Evolutionary conservation across 2,888 invertebrate genomes (phyloP).

Genomic region (Lithosia quadra): DNA sequence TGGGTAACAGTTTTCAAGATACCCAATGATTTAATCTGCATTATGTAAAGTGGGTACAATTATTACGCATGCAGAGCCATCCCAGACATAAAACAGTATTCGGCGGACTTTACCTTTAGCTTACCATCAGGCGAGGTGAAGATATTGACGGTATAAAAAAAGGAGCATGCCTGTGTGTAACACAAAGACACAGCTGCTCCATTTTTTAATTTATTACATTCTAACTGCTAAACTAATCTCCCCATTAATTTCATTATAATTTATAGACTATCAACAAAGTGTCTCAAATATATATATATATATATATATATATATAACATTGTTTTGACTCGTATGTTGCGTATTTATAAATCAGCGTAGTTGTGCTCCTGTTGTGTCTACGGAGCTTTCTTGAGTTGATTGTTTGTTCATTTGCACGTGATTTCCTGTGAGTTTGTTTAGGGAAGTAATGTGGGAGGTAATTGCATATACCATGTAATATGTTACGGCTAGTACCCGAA

Average conservation of each 20-base stretch:
- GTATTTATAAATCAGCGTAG: constrained; percentile 39
- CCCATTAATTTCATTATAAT: not conserved
- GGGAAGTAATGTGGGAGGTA: constrained; percentile 26
- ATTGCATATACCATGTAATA: too few species aligned
- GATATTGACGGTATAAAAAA: too few species aligned
- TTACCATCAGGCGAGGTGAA: too few species aligned
- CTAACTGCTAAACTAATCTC: not conserved
- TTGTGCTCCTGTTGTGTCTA: constrained; percentile 49
- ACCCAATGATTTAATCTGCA: too few species aligned
- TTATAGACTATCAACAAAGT: constrained; percentile 18
- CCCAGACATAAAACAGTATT: not conserved
- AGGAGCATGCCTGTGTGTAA: not conserved
- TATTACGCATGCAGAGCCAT: too few species aligned
- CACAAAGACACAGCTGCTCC: not conserved
- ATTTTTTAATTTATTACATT: not conserved
- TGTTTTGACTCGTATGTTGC: constrained; percentile 47
- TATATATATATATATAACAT: too few species aligned
- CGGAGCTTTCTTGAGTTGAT: constrained; percentile 42
- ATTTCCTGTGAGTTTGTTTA: constrained; percentile 36
- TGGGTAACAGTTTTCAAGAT: too few species aligned
- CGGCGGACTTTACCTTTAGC: too few species aligned
- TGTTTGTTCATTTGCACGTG: constrained; percentile 45
- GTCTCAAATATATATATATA: constrained; percentile 34
- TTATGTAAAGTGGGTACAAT: too few species aligned
- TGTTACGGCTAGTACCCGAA: too few species aligned